Evolutionary conservation across 2,113 vertebrate genomes (phyloP), one percentile per base, ranked within the genome.

Genomic region (Pseudopipra pipra): DNA sequence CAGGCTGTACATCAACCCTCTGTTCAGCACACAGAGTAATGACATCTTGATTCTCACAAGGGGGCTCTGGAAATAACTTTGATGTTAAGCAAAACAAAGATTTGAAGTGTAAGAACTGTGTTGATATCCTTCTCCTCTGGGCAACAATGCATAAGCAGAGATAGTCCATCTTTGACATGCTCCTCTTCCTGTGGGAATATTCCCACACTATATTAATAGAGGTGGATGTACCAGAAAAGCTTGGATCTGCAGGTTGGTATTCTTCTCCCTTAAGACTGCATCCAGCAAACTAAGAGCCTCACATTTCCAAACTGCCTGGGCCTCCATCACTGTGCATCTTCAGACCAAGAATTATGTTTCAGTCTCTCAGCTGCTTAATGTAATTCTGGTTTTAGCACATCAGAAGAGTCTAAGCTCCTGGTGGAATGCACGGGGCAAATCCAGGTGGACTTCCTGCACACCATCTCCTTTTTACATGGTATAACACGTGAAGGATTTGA

Each of bases 71-170:
- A 93, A 94, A 54, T 84, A 62, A 66, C 52, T 91, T 90, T 49
- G 56, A 92, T 72, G 52, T 88, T 85, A 84, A 87, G 62, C 66
- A 93, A 91, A 85, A 61, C 47, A 85, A 89, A 87, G 59, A 79
- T 91, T 66, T 88, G 47, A 94, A 81, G 87, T 88, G 16, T 67
- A 67, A 87, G 79, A 84, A 33, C 18, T 52, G 24, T 47, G 19
- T 41, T 73, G 41, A 49, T 85, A 44, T 47, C 25, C 56, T 49
- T 77, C 21, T 82, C 35, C 37, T 92, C 30, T 47, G 58, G 65
- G 41, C 43, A 86, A 12, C 2, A 4, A 70, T 20, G 61, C 55
- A 33, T 74, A 65, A 77, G 71, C 55, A 90, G 67, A 91, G 44
- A 49, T 43, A 54, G 28, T 37, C 47, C 80, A 8, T 87, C 63